These are phyloP conservation scores for Macquaria ambigua DNA, from an alignment of 2,113 vertebrate species.

Conservation along the genomic window DNA sequence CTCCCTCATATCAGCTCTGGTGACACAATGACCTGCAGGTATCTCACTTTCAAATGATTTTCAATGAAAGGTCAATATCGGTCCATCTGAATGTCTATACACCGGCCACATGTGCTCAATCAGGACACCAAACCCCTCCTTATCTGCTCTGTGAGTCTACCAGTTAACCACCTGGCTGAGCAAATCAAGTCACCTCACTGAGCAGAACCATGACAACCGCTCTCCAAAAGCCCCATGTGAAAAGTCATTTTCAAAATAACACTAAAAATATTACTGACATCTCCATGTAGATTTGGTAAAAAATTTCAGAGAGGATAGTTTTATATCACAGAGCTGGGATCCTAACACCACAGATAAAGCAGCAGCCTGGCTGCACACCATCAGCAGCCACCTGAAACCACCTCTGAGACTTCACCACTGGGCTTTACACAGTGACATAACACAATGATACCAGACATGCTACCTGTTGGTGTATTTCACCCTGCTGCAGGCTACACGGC, in stretches of 20 bases:
- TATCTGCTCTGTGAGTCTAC: conserved; percentile 8
- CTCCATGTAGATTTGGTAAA: background rate
- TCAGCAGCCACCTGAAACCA: conserved; percentile 41
- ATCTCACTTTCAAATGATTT: conserved; percentile 11
- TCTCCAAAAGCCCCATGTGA: background rate
- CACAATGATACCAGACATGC: conserved; percentile 26
- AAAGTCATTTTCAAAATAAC: background rate
- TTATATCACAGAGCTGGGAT: background rate
- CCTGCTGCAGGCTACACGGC: conserved; percentile 33
- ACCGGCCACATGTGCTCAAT: background rate
- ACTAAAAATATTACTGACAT: background rate
- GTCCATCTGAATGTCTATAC: background rate
- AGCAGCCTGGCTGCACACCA: conserved; percentile 18
- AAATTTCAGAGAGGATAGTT: background rate
- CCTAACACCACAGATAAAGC: background rate
- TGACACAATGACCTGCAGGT: background rate
- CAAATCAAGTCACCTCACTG: background rate
- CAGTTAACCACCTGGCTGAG: conserved; percentile 21
- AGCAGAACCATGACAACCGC: background rate
- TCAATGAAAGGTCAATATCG: conserved; percentile 16
- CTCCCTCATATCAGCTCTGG: background rate
- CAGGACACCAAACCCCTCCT: background rate
- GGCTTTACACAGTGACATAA: conserved; percentile 32
- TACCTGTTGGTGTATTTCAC: conserved; percentile 55
- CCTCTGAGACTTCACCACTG: conserved; percentile 38